phyloP scores from a whole-genome alignment of 2,797 vertebrate genomes.

The Notolepis coatsorum region DNA sequence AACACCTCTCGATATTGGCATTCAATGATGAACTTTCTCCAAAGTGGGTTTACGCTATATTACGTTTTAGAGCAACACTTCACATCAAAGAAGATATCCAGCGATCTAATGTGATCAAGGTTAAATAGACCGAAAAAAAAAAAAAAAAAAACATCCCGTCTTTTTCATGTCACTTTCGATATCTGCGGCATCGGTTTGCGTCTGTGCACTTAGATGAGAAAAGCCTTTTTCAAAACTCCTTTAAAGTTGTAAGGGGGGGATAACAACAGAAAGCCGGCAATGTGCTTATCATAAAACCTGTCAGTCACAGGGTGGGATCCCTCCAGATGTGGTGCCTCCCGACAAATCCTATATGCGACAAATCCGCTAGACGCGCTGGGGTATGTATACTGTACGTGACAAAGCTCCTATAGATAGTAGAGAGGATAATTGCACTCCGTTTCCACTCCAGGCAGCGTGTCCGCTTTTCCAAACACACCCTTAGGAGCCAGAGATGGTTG shows the following conservation, averaged over 20 bases:
- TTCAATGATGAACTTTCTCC: too few relatives aligned
- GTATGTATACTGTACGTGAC: background rate
- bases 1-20: too few relatives aligned
- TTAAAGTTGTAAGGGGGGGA: background rate
- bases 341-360: background rate
- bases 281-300: background rate
- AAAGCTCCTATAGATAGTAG: slow-evolving; percentile 2
- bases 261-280: background rate
- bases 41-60: too few relatives aligned
- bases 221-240: background rate
- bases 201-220: background rate
- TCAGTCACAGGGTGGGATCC: background rate
- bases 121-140: too few relatives aligned
- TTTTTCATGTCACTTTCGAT: too few relatives aligned
- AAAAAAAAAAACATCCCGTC: too few relatives aligned
- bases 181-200: too few relatives aligned
- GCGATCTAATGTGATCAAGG: too few relatives aligned
- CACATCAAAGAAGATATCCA: too few relatives aligned
- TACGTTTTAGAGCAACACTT: too few relatives aligned
- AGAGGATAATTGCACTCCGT: slow-evolving; percentile 9
- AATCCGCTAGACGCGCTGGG: background rate
- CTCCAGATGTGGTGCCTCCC: background rate
- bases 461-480: background rate
- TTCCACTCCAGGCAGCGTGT: background rate
- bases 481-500: background rate